Evolutionary conservation across 2,888 invertebrate genomes (phyloP), one percentile per base, ranked within the genome.

Genomic region (Eugnorisma glareosa): DNA sequence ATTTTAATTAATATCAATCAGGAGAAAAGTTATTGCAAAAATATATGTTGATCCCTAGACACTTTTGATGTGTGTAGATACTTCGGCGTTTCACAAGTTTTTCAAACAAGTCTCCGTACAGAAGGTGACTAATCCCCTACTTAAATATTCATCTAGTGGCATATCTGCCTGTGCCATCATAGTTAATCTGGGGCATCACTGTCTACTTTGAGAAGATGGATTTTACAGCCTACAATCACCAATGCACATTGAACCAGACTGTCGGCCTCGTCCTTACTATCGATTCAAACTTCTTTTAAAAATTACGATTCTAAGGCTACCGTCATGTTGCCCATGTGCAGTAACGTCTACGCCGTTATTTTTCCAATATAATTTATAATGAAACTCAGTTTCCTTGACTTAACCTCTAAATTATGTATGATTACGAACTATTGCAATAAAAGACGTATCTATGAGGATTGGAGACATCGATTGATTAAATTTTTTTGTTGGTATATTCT

Each of bases 401-500:
- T 31, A 77, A 77, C 64, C 83, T 81, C 67, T 64, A 72, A 77
- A 71, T 77, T 68, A 77, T 82, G 24, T 37, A 82, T 59, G 18
- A 82, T 57, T 45, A 45, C 24, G 15, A 54, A 54, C 15, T n/a
- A 21, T 51, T 61, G 35, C 51, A 79, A 66, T 66, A 57, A 35
- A 37, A 69, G 10, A 54, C 2, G 45, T 48, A 54, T 61, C n/a
- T 35, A 57, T 48, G 48, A n/a, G 54, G 15, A 68, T 37, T 51
- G 13, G 37, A 71, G 10, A 57, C 18, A 54, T 70, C 21, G 45
- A 70, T 69, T 79, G n/a, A 31, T 45, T 63, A 37, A 45, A n/a
- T 35, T 61, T 67, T 28, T 15, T 45, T 24, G 7, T 67, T 31
- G 28, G 57, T 77, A n/a, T n/a, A n/a, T n/a, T n/a, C n/a, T n/a